Evolutionary conservation across 2,888 invertebrate genomes (phyloP).

Genomic region (Calameuta filiformis): DNA sequence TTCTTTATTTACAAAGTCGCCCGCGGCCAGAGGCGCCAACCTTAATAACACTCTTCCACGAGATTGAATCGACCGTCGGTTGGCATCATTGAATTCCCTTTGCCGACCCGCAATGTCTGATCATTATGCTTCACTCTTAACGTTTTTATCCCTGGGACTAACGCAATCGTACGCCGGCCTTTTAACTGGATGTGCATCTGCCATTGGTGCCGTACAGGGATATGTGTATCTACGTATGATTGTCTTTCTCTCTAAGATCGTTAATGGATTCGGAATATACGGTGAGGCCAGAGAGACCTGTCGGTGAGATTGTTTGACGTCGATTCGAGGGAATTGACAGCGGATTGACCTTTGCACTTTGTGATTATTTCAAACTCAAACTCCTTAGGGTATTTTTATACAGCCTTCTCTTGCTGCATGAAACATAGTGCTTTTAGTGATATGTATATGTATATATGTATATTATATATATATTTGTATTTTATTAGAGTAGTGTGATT

Average conservation of each 20-base stretch:
- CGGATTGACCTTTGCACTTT: background rate
- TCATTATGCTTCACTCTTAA: conserved; percentile 5
- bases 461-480: background rate
- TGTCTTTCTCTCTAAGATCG: background rate
- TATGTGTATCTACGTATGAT: background rate
- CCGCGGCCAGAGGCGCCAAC: background rate
- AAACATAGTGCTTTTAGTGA: background rate
- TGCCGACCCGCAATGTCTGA: background rate
- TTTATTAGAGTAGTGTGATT: background rate
- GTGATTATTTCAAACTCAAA: background rate
- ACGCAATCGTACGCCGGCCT: conserved; percentile 1
- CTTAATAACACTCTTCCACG: background rate
- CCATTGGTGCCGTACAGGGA: background rate
- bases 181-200: conserved; percentile 1
- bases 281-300: background rate
- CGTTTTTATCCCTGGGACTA: conserved; percentile 4
- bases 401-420: background rate
- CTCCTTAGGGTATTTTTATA: background rate
- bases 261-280: background rate
- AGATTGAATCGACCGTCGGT: conserved; percentile 7
- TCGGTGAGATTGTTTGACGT: background rate
- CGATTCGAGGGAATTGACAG: background rate
- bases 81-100: conserved; percentile 1
- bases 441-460: background rate
- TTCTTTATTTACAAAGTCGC: background rate